Base-by-base conservation (phyloP, 2,113 vertebrate genomes). In the Eulemur rufifrons region DNA sequence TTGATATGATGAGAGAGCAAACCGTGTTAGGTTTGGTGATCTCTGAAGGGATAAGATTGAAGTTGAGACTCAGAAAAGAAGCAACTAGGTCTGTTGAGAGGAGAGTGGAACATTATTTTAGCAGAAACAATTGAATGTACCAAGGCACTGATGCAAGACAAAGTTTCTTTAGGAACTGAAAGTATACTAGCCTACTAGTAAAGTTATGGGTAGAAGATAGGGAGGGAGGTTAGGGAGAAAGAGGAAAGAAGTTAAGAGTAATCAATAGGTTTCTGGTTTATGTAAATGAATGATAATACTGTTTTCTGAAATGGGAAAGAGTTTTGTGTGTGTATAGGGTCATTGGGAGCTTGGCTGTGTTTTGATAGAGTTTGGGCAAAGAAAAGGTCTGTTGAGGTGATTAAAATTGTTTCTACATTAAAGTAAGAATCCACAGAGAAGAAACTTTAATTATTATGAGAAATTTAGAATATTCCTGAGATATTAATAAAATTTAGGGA, bases 401-500 rank as follows among this genome's bases (percentile, higher is more conserved):
- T 86, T 84, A 94, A 88, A 90, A 88, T 76, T 37, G 15, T 74
- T 73, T 27, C 32, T 82, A 52, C 18, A 32, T 81, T 87, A 80
- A 74, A 81, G 32, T 68, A 54, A 76, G 34, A 76, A 94, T 81
- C 52, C 59, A 73, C 20, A 73, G 50, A 94, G 42, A 61, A 84
- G 47, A 82, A 91, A 71, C 29, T 84, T 96, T 89, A 42, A 73
- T 81, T 92, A 90, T 80, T 85, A 50, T 23, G 27, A 74, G 66
- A 91, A 82, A 66, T 32, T 89, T 85, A 63, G 56, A 29, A 50
- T 42, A 86, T 64, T 34, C 32, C 13, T 91, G 17, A 61, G 69
- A 69, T 87, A n/a, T 69, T 93, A 81, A 74, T 74, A 91, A 91
- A 91, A 80, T 64, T 94, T 84, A 80, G 63, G 7, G 54, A 89